Conservation (phyloP, 1,140 invertebrate genomes). For the Melipona quadrifasciata region DNA sequence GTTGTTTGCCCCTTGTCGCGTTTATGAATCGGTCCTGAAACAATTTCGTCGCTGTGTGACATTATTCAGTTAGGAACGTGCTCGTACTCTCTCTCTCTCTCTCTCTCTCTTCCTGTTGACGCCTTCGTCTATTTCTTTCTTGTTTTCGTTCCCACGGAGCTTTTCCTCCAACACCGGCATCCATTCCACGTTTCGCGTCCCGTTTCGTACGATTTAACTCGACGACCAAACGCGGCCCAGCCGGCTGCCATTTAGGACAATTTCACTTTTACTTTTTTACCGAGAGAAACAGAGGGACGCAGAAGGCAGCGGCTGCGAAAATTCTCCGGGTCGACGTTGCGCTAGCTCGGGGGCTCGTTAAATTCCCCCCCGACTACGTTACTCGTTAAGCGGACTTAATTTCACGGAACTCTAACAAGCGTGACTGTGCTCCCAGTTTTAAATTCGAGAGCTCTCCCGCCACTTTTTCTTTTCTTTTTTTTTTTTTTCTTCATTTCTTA, state of each 20-base stretch:
- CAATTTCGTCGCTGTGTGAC: no score
- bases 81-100: no score
- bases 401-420: conserved; percentile 57
- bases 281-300: background rate
- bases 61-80: no score
- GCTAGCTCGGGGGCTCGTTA: conserved; percentile 27
- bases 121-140: background rate
- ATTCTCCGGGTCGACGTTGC: background rate
- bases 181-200: no score
- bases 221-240: background rate
- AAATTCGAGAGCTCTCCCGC: conserved; percentile 45
- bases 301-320: conserved; percentile 9
- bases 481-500: background rate
- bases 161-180: background rate
- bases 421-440: conserved; percentile 24
- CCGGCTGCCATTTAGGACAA: conserved; percentile 8
- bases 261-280: conserved; percentile 35
- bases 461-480: no score
- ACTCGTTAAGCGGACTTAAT: conserved; percentile 61
- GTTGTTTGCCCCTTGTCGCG: no score
- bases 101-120: no score
- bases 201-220: conserved; percentile 26
- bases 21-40: no score
- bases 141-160: background rate
- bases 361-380: conserved; percentile 25